Percentiles rank a stretch among this genome's conserved stretches.
These are phyloP conservation scores for Philereme vetulata DNA, from an alignment of 2,888 invertebrate species.

Conservation along the genomic window DNA sequence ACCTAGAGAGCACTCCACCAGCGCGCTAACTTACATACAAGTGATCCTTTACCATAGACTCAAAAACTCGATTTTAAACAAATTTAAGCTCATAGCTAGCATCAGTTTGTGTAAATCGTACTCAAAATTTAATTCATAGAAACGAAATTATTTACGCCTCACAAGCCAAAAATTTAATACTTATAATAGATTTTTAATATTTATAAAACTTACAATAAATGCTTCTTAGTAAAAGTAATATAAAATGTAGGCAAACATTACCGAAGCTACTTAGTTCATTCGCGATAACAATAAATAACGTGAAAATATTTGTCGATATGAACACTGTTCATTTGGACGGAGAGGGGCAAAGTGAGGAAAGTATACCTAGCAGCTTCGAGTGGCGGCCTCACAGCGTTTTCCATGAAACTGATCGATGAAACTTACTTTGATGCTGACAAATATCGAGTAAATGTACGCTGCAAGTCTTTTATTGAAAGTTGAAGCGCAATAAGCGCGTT, in stretches of 20 bases:
- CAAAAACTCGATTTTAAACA: constrained; percentile 53
- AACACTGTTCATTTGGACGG: constrained; percentile 80
- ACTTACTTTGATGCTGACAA: background rate
- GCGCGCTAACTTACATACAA: constrained; percentile 54
- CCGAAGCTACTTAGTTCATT: constrained; percentile 47
- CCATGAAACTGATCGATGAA: constrained; percentile 2
- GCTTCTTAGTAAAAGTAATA: constrained; percentile 32
- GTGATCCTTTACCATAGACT: constrained; percentile 56
- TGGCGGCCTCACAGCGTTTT: constrained; percentile 17
- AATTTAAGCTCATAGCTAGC: constrained; percentile 67
- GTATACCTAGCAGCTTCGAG: constrained; percentile 11
- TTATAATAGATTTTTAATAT: constrained; percentile 23
- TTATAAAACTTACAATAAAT: constrained; percentile 31
- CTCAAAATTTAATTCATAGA: constrained; percentile 26
- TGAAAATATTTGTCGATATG: constrained; percentile 63
- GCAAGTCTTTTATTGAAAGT: constrained; percentile 35
- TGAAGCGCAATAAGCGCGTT: constrained; percentile 52
- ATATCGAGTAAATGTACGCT: constrained; percentile 8
- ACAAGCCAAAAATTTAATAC: constrained; percentile 37
- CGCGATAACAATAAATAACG: constrained; percentile 53
- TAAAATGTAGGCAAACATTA: constrained; percentile 46
- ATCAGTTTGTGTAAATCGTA: constrained; percentile 36
- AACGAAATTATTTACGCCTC: constrained; percentile 25
- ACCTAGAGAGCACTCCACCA: constrained; percentile 54
- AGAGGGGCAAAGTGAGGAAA: constrained; percentile 64